Evolutionary conservation across 2,113 vertebrate genomes (phyloP).

Genomic region (Sinocyclocheilus grahami): DNA sequence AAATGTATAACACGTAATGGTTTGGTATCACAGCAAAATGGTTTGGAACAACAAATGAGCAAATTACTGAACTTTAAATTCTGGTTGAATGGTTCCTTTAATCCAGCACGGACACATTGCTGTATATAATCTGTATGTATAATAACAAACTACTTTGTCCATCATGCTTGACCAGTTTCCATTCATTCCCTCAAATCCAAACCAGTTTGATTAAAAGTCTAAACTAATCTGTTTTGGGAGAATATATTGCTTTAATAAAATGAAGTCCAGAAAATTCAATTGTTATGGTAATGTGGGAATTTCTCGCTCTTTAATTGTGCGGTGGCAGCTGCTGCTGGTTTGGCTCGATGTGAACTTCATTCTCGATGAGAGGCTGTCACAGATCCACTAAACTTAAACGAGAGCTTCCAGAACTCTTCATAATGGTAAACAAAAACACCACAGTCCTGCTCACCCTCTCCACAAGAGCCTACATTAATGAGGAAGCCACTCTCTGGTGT

Average conservation of each 20-base stretch:
- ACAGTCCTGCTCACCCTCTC: constrained; percentile 15
- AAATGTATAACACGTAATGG: no score
- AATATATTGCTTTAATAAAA: constrained; percentile 16
- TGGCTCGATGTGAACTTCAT: constrained; percentile 16
- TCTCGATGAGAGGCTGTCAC: constrained; percentile 39
- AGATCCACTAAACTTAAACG: constrained; percentile 35
- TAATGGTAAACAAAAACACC: constrained; percentile 47
- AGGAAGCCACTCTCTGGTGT: constrained; percentile 39
- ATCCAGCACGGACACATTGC: not conserved
- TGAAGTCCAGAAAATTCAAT: constrained; percentile 24
- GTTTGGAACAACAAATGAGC: not conserved
- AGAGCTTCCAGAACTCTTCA: constrained; percentile 39
- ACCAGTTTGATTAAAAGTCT: constrained; percentile 8
- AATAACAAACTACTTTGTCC: not conserved
- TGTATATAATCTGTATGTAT: constrained; percentile 19
- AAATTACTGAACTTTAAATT: not conserved
- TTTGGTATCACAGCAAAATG: not conserved
- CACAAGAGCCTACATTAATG: constrained; percentile 37
- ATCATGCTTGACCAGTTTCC: not conserved
- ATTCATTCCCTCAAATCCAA: constrained; percentile 7
- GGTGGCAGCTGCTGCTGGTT: constrained; percentile 45
- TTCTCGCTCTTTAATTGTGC: constrained; percentile 32
- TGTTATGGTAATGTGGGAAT: constrained; percentile 47
- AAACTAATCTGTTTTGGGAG: constrained; percentile 13
- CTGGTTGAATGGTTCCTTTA: not conserved